Conservation (phyloP, 92 coral and sea anemone species). For the Parazoanthus darwini region DNA sequence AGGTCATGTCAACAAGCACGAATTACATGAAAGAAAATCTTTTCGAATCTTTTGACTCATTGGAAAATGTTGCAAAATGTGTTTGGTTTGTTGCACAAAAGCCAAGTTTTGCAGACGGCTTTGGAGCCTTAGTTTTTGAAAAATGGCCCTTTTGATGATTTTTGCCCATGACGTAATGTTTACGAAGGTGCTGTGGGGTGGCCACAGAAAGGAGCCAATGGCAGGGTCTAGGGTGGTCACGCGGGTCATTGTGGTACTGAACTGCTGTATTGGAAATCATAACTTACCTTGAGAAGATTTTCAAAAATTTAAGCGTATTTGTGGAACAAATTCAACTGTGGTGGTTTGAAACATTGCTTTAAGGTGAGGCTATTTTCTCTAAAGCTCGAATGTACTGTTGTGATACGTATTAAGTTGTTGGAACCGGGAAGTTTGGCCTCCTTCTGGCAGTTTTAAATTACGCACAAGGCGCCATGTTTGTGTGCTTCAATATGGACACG, state of each 20-base stretch:
- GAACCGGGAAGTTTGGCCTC: neutral
- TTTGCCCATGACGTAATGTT: conserved; percentile 41
- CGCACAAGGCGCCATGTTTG: conserved; percentile 46
- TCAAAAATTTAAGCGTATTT: conserved; percentile 31
- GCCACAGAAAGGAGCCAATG: conserved; percentile 37
- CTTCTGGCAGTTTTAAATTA: conserved; percentile 44
- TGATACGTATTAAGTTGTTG: neutral
- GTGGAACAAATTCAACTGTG: conserved; percentile 2
- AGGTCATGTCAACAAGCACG: no score
- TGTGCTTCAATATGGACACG: conserved; percentile 37
- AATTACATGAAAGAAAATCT: no score
- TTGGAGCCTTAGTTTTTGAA: neutral
- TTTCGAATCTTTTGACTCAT: no score
- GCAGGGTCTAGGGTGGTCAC: conserved; percentile 49
- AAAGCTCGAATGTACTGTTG: neutral
- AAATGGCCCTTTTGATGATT: neutral
- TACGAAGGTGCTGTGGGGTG: conserved; percentile 46
- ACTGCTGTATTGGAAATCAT: conserved; percentile 29
- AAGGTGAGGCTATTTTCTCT: neutral
- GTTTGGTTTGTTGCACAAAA: no score
- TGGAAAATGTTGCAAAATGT: no score
- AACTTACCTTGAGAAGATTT: conserved; percentile 39
- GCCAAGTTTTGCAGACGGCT: no score
- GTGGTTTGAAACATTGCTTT: conserved; percentile 15
- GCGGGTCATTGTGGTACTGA: conserved; percentile 47